Base-by-base conservation (phyloP, 1,140 invertebrate genomes). In the Chelonus insularis region DNA sequence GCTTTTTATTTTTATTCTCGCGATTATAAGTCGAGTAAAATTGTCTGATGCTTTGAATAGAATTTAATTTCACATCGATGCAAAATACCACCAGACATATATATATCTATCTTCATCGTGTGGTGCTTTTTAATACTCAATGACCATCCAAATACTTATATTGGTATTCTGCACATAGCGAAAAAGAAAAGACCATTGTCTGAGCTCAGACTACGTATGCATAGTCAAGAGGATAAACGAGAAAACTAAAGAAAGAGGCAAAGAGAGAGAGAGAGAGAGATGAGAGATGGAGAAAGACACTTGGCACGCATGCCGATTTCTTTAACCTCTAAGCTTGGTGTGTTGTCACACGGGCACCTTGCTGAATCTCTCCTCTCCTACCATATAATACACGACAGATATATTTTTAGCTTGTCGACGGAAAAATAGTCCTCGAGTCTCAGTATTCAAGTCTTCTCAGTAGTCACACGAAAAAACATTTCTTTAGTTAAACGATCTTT, bases 301-400 rank as follows among this genome's bases (percentile, higher is more conserved):
- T 59, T 59, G 62, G 62, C 62, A 63, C 55, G 62, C 56, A 58
- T 23, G 39, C 56, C 32, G 52, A 62, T 62, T 29, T 29, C 25
- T 29, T 29, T 29, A 29, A 29, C 52, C 59, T 61, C 52, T 61
- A 48, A 61, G 48, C 59, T 50, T 29, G 18, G 1, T 14, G 20
- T 20, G 45, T 29, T 29, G 25, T 29, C 25, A 7, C 25, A 29
- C 29, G 9, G 23, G 18, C 48, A 6, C 25, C 25, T 29, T 29
- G 25, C 25, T 29, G 25, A 29, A 29, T 29, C 7, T 29, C 25
- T 29, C 7, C 25, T 29, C 25, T 29, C 11, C 11, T 37, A 37
- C 36, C 11, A 11, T 37, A 37, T 12, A 8, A 4, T 25, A 50
- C 7, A 29, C 25, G 25, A 29, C 25, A 29, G 3, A 29, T 29